phyloP scores from a whole-genome alignment of 2,888 invertebrate species.

The Galeopsomyia nigrocyanea region DNA sequence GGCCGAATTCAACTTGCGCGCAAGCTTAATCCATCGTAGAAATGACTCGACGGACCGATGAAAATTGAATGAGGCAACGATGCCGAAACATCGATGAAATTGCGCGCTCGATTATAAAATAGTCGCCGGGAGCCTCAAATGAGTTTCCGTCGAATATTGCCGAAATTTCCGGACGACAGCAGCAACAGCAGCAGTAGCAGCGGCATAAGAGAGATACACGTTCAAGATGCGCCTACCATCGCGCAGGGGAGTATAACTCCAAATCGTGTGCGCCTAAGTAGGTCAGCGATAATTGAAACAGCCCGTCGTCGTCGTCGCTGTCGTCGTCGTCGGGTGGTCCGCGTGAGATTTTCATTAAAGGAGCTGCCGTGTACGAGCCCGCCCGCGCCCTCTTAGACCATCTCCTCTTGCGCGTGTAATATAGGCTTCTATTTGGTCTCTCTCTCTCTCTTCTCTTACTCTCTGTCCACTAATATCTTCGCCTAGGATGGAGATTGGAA shows the following conservation, averaged over 20 bases:
- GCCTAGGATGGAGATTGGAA: no score
- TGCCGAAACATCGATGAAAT: conserved; percentile 16
- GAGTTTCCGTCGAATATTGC: conserved; percentile 41
- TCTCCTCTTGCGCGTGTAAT: neutral
- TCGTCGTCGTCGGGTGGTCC: neutral
- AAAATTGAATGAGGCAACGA: conserved; percentile 26
- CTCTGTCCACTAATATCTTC: neutral
- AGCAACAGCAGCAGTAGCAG: neutral
- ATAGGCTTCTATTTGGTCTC: neutral
- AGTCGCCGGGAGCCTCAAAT: conserved; percentile 8
- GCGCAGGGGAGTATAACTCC: conserved; percentile 1
- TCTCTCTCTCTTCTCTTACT: neutral
- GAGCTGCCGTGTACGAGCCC: neutral
- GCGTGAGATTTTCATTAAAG: conserved; percentile 44
- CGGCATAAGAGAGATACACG: neutral
- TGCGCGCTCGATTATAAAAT: conserved; percentile 28
- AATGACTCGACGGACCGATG: neutral
- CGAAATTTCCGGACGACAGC: conserved; percentile 42
- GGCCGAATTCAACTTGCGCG: no score
- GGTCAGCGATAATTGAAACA: conserved; percentile 53
- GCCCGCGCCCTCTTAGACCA: neutral
- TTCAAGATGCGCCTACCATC: conserved; percentile 17
- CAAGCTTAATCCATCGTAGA: no score
- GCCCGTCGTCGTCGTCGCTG: conserved; percentile 8
- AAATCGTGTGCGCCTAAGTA: conserved; percentile 44